Base-by-base conservation (phyloP, 2,113 vertebrate genomes). In the Hippocampus abdominalis region DNA sequence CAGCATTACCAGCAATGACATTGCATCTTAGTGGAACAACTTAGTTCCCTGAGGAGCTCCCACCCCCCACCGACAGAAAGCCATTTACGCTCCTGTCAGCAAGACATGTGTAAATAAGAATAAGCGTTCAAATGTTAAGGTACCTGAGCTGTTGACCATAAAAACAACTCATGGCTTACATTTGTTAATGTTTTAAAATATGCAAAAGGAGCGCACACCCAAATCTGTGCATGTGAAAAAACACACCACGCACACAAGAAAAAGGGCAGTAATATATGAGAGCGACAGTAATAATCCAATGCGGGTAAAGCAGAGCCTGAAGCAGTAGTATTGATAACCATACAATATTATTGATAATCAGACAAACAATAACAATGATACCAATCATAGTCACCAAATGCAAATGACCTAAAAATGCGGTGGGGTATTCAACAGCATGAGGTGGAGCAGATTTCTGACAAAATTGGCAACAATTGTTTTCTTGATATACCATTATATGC, bases 11-110 rank as follows among this genome's bases (percentile, higher is more conserved):
- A 70, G 82, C 69, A 78, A 36, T 89, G 88, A 87, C 87, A 83
- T 75, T 74, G 74, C 54, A 65, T 84, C 59, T 74, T 82, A 82
- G 74, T 73, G 75, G 79, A 88, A 66, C 68, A n/a, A 36, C 32
- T 32, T 32, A 32, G 64, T 69, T 78, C 76, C 84, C 82, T 70
- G n/a, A 8, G 75, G 79, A 78, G 79, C 81, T 62, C 12, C 63
- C 42, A 25, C 9, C 74, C 75, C 81, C 79, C 71, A 85, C 76
- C 77, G 83, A 78, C 82, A 85, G 83, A 89, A 87, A 88, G 79
- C 79, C 84, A 87, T 89, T 90, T 83, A 85, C 80, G 77, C 81
- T 85, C 16, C 84, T 75, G 83, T 86, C 85, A 85, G 75, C 67
- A 64, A 80, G 80, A 86, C 79, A 77, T 75, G 80, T 76, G 80